Percentiles rank a stretch among this genome's conserved stretches.
Conservation (phyloP, 2,113 vertebrate genomes). For the Cepphus grylle region DNA sequence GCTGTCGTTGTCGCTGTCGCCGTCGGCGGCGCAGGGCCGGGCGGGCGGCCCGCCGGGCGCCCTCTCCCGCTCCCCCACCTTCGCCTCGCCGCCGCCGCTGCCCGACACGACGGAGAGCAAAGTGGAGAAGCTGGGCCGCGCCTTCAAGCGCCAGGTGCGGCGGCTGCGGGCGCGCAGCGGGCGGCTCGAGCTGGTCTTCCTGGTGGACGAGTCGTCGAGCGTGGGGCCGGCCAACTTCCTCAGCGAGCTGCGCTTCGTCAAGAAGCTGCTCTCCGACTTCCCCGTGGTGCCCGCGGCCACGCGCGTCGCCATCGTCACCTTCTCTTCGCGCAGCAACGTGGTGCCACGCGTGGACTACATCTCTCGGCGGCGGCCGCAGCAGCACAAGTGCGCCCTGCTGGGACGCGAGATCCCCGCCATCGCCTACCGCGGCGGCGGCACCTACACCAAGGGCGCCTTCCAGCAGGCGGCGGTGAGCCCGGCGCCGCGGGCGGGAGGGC, state of each 20-base stretch:
- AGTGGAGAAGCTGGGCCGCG: slow-evolving; percentile 88
- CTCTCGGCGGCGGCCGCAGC: slow-evolving; percentile 83
- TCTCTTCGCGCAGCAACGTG: slow-evolving; percentile 93
- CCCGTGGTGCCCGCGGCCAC: slow-evolving; percentile 91
- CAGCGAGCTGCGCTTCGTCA: slow-evolving; percentile 92
- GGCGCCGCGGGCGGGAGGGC: not conserved
- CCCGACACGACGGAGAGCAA: slow-evolving; percentile 81
- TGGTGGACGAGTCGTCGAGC: slow-evolving; percentile 97
- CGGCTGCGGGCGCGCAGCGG: slow-evolving; percentile 84
- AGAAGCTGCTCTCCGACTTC: slow-evolving; percentile 96
- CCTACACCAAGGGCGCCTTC: slow-evolving; percentile 96
- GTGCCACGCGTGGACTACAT: slow-evolving; percentile 94
- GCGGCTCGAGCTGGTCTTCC: slow-evolving; percentile 90
- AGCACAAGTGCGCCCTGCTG: slow-evolving; percentile 95
- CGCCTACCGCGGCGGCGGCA: slow-evolving; percentile 92
- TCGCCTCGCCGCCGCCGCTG: slow-evolving; percentile 37
- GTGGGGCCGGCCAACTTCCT: slow-evolving; percentile 91
- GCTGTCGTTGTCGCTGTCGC: slow-evolving; percentile 28
- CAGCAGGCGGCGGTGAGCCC: slow-evolving; percentile 93
- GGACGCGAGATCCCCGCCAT: slow-evolving; percentile 93
- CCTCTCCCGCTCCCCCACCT: slow-evolving; percentile 28
- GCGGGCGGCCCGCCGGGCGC: slow-evolving; percentile 32
- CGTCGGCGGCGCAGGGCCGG: slow-evolving; percentile 36
- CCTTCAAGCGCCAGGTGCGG: slow-evolving; percentile 88
- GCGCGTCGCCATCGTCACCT: slow-evolving; percentile 92